Percentiles rank a stretch among this genome's conserved stretches.
Evolutionary conservation across 2,797 vertebrate genomes (phyloP).

Genomic region (Aeoliscus strigatus): DNA sequence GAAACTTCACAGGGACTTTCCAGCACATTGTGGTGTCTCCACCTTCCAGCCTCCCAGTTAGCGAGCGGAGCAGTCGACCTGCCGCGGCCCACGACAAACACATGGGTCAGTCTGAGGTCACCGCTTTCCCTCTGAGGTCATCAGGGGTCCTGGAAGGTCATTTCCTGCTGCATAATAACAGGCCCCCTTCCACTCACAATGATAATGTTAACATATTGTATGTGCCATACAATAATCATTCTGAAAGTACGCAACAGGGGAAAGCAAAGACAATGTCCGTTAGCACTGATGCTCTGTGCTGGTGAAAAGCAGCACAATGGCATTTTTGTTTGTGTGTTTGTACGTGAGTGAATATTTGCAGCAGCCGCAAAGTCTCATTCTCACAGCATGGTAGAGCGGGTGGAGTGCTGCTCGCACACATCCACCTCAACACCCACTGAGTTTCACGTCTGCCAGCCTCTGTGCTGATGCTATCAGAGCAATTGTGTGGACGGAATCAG

Average conservation of each 20-base stretch:
- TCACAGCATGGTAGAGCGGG: conserved; percentile 19
- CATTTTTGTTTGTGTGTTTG: conserved; percentile 62
- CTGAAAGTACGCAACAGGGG: conserved; percentile 69
- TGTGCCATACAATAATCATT: conserved; percentile 75
- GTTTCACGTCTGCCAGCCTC: conserved; percentile 38
- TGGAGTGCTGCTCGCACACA: conserved; percentile 5
- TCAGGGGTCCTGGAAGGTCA: conserved; percentile 64
- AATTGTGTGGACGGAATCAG: too few relatives aligned
- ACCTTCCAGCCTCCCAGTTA: conserved; percentile 37
- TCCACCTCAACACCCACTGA: conserved; percentile 29
- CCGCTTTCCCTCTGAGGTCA: conserved; percentile 69
- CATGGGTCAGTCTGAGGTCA: conserved; percentile 63
- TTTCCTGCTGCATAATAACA: conserved; percentile 72
- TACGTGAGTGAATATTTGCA: conserved; percentile 36
- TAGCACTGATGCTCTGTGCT: conserved; percentile 64
- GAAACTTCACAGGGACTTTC: conserved; percentile 51
- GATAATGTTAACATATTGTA: conserved; percentile 73
- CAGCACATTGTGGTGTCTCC: conserved; percentile 59
- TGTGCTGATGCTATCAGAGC: conserved; percentile 5
- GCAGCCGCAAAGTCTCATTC: conserved; percentile 34
- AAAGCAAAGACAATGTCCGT: conserved; percentile 77
- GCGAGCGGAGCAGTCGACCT: conserved; percentile 28
- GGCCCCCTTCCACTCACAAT: conserved; percentile 54
- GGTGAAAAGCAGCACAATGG: conserved; percentile 67
- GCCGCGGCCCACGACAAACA: conserved; percentile 48